Base-by-base conservation (phyloP, 92 coral and sea anemone species). In the Epizoanthus rinbou region DNA sequence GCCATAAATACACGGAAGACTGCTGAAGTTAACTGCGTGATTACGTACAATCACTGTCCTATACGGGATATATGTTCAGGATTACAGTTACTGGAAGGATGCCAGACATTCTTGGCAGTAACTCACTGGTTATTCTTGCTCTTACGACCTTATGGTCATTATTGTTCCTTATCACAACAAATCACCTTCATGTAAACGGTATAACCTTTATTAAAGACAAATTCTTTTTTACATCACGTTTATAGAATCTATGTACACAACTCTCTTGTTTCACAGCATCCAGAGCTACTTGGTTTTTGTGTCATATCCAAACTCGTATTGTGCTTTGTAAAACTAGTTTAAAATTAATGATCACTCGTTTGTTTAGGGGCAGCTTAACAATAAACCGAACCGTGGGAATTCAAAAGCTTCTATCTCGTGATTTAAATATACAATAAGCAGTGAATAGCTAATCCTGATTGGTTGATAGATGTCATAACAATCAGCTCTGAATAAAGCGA, bases 341-440 rank as follows among this genome's bases (percentile, higher is more conserved):
- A 23, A 9, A 21, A 45, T 9, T 71, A n/a, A 23, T 43, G 18
- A 71, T 47, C 17, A 17, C 19, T 71, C 43, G 50, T 41, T 47
- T 45, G 58, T 22, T 71, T 71, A 8, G 50, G 13, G 31, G 5
- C 18, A 19, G 6, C 28, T 37, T 45, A 24, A 70, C 56, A 70
- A 39, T 35, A 6, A 16, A 70, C 10, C 23, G 54, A 71, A 33
- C 56, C 76, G 50, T 41, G 56, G 57, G 76, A 47, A 71, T 71
- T 71, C 28, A 15, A 45, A 17, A 15, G 54, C 6, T 10, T n/a
- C 22, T 69, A n/a, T 69, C 28, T 39, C 53, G 35, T 69, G 74
- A 39, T n/a, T 47, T 39, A 69, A 41, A 21, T 71, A 71, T 10
- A 67, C 45, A 67, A 33, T 19, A 31, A 25, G 14, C 21, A 67